phyloP scores from a whole-genome alignment of 2,113 vertebrate species.

The Scomber colias region DNA sequence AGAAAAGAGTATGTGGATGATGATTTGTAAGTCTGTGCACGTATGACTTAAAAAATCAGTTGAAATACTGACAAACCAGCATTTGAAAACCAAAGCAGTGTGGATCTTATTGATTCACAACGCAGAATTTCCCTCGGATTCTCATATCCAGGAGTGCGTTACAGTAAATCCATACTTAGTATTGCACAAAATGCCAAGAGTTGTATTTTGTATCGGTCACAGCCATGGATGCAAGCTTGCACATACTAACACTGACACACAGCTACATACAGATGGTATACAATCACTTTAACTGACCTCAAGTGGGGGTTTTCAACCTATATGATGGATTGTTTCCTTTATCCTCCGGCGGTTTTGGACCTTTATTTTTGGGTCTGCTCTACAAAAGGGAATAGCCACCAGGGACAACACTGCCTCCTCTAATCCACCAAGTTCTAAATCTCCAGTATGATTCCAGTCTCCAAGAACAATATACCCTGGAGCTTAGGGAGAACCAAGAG shows the following conservation, averaged over 20 bases:
- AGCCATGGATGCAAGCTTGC: not conserved
- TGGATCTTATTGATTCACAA: slow-evolving; percentile 38
- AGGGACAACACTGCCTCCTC: slow-evolving; percentile 74
- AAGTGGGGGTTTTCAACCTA: slow-evolving; percentile 45
- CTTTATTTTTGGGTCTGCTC: slow-evolving; percentile 79
- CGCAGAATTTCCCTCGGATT: slow-evolving; percentile 23
- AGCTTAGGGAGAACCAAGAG: slow-evolving; percentile 66
- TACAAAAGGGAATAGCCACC: slow-evolving; percentile 74
- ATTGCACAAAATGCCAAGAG: slow-evolving; percentile 31
- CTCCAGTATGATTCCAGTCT: slow-evolving; percentile 76
- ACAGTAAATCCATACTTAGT: slow-evolving; percentile 32
- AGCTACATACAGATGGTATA: slow-evolving; percentile 10
- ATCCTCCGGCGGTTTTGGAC: slow-evolving; percentile 73
- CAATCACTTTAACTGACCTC: slow-evolving; percentile 71
- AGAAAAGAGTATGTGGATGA: not conserved
- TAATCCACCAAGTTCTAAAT: slow-evolving; percentile 82
- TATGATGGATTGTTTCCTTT: slow-evolving; percentile 82
- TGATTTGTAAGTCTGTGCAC: not conserved
- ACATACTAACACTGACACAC: slow-evolving; percentile 1
- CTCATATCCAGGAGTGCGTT: slow-evolving; percentile 27
- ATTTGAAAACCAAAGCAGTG: not conserved
- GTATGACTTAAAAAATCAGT: not conserved
- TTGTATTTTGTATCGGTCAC: not conserved
- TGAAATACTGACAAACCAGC: not conserved
- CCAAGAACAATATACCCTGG: slow-evolving; percentile 70